These are phyloP conservation scores for Bovichtus diacanthus DNA, from an alignment of 2,797 vertebrate genomes.

Conservation along the genomic window DNA sequence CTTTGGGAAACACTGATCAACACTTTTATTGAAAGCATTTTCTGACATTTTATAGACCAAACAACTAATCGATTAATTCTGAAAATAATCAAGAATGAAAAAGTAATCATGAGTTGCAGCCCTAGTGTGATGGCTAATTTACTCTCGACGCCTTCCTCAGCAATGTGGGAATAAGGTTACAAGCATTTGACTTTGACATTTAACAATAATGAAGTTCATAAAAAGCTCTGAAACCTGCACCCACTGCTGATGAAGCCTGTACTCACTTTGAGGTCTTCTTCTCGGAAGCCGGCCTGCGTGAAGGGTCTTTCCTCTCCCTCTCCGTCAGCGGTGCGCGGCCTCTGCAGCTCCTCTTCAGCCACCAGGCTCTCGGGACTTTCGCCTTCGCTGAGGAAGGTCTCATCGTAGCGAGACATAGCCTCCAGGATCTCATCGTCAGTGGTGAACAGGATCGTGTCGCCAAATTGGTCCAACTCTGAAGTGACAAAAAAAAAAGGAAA, in stretches of 20 bases:
- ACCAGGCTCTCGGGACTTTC: slow-evolving; percentile 75
- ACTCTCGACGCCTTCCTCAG: not conserved
- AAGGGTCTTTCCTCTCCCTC: slow-evolving; percentile 92
- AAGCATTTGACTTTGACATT: not conserved
- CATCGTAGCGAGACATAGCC: slow-evolving; percentile 92
- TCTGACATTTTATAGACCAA: too few relatives aligned
- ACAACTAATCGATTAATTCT: too few relatives aligned
- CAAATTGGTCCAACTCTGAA: slow-evolving; percentile 94
- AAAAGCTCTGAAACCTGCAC: not conserved
- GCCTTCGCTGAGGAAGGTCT: slow-evolving; percentile 85
- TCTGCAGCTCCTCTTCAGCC: slow-evolving; percentile 88
- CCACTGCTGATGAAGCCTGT: not conserved
- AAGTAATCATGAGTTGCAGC: too few relatives aligned
- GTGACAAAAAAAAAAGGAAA: not conserved
- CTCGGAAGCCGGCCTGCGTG: slow-evolving; percentile 90
- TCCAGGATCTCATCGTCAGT: slow-evolving; percentile 96
- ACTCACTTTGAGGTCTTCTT: slow-evolving; percentile 79
- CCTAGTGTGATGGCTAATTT: not conserved
- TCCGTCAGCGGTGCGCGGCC: slow-evolving; percentile 92
- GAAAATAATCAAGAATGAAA: too few relatives aligned
- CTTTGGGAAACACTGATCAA: too few relatives aligned
- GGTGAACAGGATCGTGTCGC: slow-evolving; percentile 97
- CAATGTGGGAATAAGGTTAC: not conserved
- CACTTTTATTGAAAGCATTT: too few relatives aligned
- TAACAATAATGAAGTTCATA: not conserved